Conservation (phyloP, 2,888 invertebrate genomes). For the Eupithecia insigniata region DNA sequence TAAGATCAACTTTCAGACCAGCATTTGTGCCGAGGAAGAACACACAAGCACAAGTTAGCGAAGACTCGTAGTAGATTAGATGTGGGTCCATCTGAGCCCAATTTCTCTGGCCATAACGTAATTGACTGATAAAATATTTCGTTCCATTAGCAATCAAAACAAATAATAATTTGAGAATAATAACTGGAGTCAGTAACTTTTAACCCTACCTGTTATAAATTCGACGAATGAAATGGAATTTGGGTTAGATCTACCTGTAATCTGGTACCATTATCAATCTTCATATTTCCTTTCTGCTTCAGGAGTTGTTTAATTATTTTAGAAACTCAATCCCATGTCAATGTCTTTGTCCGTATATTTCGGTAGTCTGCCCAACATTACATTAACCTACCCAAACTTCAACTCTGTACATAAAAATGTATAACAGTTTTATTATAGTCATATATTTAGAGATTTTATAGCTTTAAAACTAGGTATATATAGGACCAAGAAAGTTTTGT, state of each 20-base stretch:
- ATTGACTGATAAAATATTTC: slow-evolving; percentile 60
- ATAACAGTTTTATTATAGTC: slow-evolving; percentile 74
- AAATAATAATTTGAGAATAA: neutral
- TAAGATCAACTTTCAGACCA: slow-evolving; percentile 72
- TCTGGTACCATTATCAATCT: neutral
- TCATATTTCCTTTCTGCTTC: neutral
- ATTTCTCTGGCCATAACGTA: slow-evolving; percentile 68
- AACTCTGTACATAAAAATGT: slow-evolving; percentile 46
- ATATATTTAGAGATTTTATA: slow-evolving; percentile 75
- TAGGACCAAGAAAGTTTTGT: slow-evolving; percentile 74
- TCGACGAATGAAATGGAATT: neutral
- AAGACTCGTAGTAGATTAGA: slow-evolving; percentile 43
- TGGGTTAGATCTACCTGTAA: neutral
- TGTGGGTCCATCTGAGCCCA: slow-evolving; percentile 53
- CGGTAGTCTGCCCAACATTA: slow-evolving; percentile 3
- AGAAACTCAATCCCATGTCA: neutral
- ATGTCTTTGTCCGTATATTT: slow-evolving; percentile 53
- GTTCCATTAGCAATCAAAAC: slow-evolving; percentile 30
- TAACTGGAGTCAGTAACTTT: neutral
- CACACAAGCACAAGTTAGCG: slow-evolving; percentile 55
- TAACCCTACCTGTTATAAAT: neutral
- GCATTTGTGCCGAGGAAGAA: slow-evolving; percentile 74
- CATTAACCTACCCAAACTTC: slow-evolving; percentile 43
- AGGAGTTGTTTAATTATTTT: neutral
- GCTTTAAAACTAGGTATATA: slow-evolving; percentile 77